These are phyloP conservation scores for Leptarthrus brevirostris DNA, from an alignment of 2,888 invertebrate genomes.

Conservation along the genomic window DNA sequence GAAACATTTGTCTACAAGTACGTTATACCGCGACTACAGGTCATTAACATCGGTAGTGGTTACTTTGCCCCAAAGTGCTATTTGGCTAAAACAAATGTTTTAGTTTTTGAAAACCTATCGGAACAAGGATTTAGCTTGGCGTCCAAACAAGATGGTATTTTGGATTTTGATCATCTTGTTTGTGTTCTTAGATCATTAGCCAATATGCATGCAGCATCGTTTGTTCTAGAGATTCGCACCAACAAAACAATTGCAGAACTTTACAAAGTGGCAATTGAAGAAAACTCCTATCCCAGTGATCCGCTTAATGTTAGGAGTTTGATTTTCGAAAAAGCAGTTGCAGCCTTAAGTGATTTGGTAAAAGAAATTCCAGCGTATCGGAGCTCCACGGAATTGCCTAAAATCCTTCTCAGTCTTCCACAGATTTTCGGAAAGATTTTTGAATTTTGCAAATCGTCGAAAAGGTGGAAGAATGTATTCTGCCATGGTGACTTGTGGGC, in stretches of 20 bases:
- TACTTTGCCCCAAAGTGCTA: constrained; percentile 66
- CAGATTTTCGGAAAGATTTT: constrained; percentile 60
- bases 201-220: constrained; percentile 66
- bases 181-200: constrained; percentile 65
- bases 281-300: constrained; percentile 64
- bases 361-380: constrained; percentile 62
- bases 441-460: constrained; percentile 62
- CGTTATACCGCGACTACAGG: constrained; percentile 65
- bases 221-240: constrained; percentile 64
- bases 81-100: constrained; percentile 63
- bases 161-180: constrained; percentile 65
- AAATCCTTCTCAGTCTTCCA: constrained; percentile 59
- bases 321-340: constrained; percentile 60
- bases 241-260: constrained; percentile 58
- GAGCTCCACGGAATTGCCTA: constrained; percentile 55
- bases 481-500: constrained; percentile 68
- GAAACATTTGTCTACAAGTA: constrained; percentile 68
- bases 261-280: constrained; percentile 61
- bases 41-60: constrained; percentile 56
- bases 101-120: constrained; percentile 67
- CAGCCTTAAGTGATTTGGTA: constrained; percentile 61
- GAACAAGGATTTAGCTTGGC: constrained; percentile 62
- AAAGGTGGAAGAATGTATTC: constrained; percentile 65
- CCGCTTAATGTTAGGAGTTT: constrained; percentile 58
- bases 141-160: constrained; percentile 59